Evolutionary conservation across 2,113 vertebrate species (phyloP).

Genomic region (Solenodon paradoxus): DNA sequence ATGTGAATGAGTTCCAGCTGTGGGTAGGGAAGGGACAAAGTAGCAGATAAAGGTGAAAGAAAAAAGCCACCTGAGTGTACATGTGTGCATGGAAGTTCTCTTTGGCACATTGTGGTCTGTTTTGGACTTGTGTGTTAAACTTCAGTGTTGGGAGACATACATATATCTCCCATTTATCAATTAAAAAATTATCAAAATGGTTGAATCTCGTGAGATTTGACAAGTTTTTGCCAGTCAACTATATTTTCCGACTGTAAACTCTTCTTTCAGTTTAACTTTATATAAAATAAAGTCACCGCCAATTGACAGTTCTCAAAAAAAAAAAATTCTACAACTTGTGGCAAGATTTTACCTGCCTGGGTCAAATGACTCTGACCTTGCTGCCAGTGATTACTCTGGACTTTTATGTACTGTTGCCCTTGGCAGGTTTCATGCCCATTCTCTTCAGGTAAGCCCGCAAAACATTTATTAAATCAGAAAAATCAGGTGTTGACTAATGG

Average conservation of each 20-base stretch:
- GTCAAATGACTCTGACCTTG: neutral
- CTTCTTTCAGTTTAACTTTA: slow-evolving; percentile 78
- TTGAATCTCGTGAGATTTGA: slow-evolving; percentile 71
- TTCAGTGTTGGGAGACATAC: slow-evolving; percentile 67
- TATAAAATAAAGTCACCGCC: slow-evolving; percentile 84
- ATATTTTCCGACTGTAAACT: slow-evolving; percentile 72
- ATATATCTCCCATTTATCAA: slow-evolving; percentile 55
- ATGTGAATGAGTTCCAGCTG: neutral
- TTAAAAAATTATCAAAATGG: slow-evolving; percentile 47
- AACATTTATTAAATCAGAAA: neutral
- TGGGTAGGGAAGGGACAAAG: neutral
- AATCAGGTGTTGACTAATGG: neutral
- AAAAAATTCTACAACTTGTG: neutral
- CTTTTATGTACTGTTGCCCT: neutral
- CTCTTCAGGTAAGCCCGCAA: neutral
- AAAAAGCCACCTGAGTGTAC: neutral
- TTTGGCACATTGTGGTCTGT: slow-evolving; percentile 52
- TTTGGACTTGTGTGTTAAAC: neutral
- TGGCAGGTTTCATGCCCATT: neutral
- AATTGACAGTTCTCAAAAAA: slow-evolving; percentile 62
- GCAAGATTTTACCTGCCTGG: neutral
- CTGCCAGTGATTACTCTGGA: neutral
- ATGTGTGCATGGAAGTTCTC: neutral
- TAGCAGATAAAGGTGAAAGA: neutral
- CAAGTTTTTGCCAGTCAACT: slow-evolving; percentile 68